Evolutionary conservation across 2,888 invertebrate genomes (phyloP).

Genomic region (Tinea pellionella): DNA sequence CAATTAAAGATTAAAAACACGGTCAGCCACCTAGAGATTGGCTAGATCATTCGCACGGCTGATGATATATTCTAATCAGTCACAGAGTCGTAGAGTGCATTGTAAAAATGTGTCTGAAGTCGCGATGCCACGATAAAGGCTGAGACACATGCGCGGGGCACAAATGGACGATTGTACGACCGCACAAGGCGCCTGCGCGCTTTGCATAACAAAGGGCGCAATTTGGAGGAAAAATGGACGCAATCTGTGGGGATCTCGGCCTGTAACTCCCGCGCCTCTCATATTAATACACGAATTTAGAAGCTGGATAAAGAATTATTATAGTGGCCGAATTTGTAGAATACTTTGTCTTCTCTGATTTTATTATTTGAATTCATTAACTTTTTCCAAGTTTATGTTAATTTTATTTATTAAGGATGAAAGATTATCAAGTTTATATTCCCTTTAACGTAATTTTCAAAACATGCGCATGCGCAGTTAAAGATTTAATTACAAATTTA

Average conservation of each 20-base stretch:
- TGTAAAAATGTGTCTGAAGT: constrained; percentile 45
- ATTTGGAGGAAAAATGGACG: constrained; percentile 66
- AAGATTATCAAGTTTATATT: too few species aligned
- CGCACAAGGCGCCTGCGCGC: constrained; percentile 65
- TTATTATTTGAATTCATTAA: too few species aligned
- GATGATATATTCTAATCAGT: constrained; percentile 66
- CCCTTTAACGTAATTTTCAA: too few species aligned
- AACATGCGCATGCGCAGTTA: neutral
- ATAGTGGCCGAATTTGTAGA: neutral
- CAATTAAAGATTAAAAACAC: constrained; percentile 3
- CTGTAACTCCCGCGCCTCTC: constrained; percentile 29
- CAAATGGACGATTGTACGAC: constrained; percentile 53
- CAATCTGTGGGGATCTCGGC: constrained; percentile 50
- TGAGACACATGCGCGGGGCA: constrained; percentile 47
- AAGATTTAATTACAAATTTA: neutral
- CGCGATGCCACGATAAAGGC: constrained; percentile 51
- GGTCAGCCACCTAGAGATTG: neutral
- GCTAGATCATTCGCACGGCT: constrained; percentile 23
- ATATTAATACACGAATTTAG: constrained; percentile 27
- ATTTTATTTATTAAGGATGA: too few species aligned
- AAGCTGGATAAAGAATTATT: neutral
- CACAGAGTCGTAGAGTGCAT: constrained; percentile 30
- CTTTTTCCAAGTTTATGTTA: too few species aligned
- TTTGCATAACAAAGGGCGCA: constrained; percentile 68
- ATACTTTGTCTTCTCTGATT: too few species aligned